Evolutionary conservation across 35 echinoderm and acorn worm species (phyloP).

Genomic region (Ophiothrix spiculata): DNA sequence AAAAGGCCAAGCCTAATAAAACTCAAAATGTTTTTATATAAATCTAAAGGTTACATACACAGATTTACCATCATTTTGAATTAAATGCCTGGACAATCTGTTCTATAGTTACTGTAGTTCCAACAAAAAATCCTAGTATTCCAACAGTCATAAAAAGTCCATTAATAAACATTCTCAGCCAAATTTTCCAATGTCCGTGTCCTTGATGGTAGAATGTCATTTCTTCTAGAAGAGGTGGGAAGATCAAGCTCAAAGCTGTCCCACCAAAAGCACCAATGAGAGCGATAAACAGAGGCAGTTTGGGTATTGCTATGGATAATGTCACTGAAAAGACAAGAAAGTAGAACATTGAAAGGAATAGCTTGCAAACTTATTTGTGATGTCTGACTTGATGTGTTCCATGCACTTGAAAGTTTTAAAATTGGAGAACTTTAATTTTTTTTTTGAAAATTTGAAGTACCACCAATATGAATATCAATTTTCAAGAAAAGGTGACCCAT

Average conservation of each 20-base stretch:
- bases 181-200: background rate
- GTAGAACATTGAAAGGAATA: no score
- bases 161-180: slow-evolving; percentile 60
- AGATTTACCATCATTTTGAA: no score
- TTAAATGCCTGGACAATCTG: slow-evolving; percentile 55
- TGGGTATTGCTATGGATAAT: slow-evolving; percentile 73
- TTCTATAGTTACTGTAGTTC: slow-evolving; percentile 65
- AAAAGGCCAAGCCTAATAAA: no score
- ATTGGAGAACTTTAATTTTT: no score
- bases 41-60: no score
- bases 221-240: slow-evolving; percentile 84
- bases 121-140: slow-evolving; percentile 69
- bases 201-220: slow-evolving; percentile 42
- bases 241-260: slow-evolving; percentile 74
- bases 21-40: no score
- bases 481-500: no score
- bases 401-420: no score
- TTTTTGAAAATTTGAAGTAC: no score
- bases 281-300: slow-evolving; percentile 86
- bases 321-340: slow-evolving; percentile 55
- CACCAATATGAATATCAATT: no score
- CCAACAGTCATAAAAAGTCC: slow-evolving; percentile 50
- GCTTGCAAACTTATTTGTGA: no score
- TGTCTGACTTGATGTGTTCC: no score
- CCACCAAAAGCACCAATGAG: slow-evolving; percentile 81